Evolutionary conservation across 2,888 invertebrate genomes (phyloP).

Genomic region (Mesoligia furuncula): DNA sequence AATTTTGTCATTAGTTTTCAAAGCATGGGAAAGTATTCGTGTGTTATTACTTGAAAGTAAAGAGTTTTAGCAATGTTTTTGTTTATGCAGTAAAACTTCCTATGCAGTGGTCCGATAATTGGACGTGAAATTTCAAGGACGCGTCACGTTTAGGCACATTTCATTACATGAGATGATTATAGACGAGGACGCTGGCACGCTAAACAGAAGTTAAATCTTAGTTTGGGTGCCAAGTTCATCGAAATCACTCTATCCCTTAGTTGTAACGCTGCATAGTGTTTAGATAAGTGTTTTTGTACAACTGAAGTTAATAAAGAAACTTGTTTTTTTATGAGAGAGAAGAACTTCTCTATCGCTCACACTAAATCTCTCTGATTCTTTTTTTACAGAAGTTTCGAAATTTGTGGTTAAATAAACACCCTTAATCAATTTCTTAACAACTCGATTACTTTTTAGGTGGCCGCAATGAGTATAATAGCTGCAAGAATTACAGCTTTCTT

Average conservation of each 20-base stretch:
- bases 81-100: neutral
- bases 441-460: slow-evolving; percentile 62
- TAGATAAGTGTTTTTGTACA: too few species aligned
- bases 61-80: neutral
- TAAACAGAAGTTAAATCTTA: too few species aligned
- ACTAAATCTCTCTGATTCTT: neutral
- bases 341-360: neutral
- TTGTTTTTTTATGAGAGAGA: too few species aligned
- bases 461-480: slow-evolving; percentile 60
- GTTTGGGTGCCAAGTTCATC: too few species aligned
- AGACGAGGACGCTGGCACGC: too few species aligned
- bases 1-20: neutral
- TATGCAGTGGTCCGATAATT: neutral
- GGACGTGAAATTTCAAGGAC: neutral
- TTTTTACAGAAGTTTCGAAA: neutral
- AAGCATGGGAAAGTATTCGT: neutral
- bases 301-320: too few species aligned
- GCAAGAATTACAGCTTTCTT: slow-evolving; percentile 50
- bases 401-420: neutral
- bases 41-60: neutral
- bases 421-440: neutral
- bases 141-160: neutral
- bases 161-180: neutral
- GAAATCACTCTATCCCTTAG: too few species aligned
- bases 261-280: too few species aligned